Evolutionary conservation across 2,797 vertebrate species (phyloP).

Genomic region (Lacerta viridis): DNA sequence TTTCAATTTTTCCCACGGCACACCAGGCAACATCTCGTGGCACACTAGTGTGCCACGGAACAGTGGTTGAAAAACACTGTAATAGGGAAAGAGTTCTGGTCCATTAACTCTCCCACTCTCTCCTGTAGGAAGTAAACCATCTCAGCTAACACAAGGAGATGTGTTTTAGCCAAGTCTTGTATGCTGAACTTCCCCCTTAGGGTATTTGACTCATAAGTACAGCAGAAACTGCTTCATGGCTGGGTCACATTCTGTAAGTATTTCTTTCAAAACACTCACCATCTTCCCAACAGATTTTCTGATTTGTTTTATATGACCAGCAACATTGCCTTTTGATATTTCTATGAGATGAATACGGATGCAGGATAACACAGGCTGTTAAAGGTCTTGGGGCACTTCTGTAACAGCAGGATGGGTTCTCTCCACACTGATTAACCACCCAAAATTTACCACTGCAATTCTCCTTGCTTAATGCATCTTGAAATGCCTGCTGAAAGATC

Average conservation of each 20-base stretch:
- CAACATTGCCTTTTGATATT: background rate
- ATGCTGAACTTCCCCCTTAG: conserved; percentile 98
- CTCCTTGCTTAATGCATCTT: background rate
- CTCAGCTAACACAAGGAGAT: conserved; percentile 94
- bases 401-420: background rate
- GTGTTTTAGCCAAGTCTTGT: conserved; percentile 97
- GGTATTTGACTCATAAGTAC: conserved; percentile 93
- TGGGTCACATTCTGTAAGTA: conserved; percentile 97
- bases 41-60: no score
- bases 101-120: conserved; percentile 96
- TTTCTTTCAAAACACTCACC: conserved; percentile 98
- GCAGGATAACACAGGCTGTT: background rate
- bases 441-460: background rate
- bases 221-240: conserved; percentile 99
- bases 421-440: background rate
- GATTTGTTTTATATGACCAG: background rate
- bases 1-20: no score
- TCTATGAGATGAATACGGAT: background rate
- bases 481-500: conserved; percentile 1
- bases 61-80: no score
- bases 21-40: no score
- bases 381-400: background rate
- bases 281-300: conserved; percentile 78
- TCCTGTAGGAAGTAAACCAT: conserved; percentile 95
- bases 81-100: conserved; percentile 96